Evolutionary conservation across 2,797 vertebrate genomes (phyloP).

Genomic region (Rhabdophis nuchalis): DNA sequence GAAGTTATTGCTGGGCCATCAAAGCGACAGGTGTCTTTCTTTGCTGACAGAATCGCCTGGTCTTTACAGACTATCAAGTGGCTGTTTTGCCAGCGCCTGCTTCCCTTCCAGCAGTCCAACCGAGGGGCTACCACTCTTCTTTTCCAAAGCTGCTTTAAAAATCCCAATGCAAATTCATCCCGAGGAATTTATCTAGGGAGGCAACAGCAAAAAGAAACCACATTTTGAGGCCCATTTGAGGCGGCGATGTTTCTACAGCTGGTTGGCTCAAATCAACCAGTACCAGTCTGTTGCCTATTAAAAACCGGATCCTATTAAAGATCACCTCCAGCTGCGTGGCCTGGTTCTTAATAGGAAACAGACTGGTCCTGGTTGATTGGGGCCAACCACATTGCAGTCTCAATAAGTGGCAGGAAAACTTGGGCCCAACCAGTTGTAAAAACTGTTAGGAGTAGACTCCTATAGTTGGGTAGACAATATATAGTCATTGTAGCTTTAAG

Average conservation of each 20-base stretch:
- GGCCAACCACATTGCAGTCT: too few relatives aligned
- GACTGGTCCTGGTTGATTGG: too few relatives aligned
- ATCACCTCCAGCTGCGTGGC: too few relatives aligned
- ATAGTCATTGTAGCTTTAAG: too few relatives aligned
- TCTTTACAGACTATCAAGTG: conserved; percentile 7
- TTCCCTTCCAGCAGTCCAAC: conserved; percentile 13
- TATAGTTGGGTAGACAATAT: too few relatives aligned
- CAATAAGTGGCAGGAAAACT: too few relatives aligned
- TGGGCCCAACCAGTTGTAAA: too few relatives aligned
- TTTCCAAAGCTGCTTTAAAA: not conserved
- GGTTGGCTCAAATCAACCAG: not conserved
- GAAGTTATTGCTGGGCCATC: not conserved
- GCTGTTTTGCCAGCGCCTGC: not conserved
- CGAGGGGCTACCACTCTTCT: not conserved
- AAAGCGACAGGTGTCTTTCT: conserved; percentile 36
- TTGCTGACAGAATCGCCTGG: not conserved
- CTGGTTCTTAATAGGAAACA: too few relatives aligned
- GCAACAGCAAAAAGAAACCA: not conserved
- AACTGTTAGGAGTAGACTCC: too few relatives aligned
- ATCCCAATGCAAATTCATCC: not conserved
- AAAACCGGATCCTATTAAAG: too few relatives aligned
- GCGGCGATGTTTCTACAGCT: not conserved
- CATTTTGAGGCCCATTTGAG: not conserved
- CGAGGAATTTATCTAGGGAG: not conserved
- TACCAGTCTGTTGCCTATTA: too few relatives aligned